Percentiles rank a stretch among this genome's conserved stretches.
Evolutionary conservation across 2,797 vertebrate species (phyloP).

Genomic region (Leptoclinus maculatus): DNA sequence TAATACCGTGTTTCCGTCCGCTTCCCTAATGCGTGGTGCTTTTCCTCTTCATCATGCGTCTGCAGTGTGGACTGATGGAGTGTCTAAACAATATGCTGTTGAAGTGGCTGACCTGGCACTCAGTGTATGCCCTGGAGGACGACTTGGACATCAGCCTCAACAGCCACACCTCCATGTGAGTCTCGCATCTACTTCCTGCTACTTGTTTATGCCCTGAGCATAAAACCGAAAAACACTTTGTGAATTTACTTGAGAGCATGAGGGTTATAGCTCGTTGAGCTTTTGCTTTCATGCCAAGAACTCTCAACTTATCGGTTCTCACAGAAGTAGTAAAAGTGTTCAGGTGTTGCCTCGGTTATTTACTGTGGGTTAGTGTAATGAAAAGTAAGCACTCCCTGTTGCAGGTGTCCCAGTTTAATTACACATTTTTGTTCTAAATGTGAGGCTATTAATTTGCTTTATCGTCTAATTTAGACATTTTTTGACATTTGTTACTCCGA

Average conservation of each 20-base stretch:
- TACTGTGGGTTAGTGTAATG: background rate
- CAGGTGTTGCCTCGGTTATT: slow-evolving; percentile 13
- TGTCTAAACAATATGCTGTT: slow-evolving; percentile 89
- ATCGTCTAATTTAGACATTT: background rate
- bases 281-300: slow-evolving; percentile 27
- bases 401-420: background rate
- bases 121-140: slow-evolving; percentile 77
- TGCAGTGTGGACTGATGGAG: slow-evolving; percentile 92
- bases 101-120: slow-evolving; percentile 92
- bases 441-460: background rate
- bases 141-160: slow-evolving; percentile 84
- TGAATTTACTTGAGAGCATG: slow-evolving; percentile 8
- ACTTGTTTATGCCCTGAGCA: slow-evolving; percentile 27
- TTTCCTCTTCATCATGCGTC: slow-evolving; percentile 1
- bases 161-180: slow-evolving; percentile 85
- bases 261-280: slow-evolving; percentile 17
- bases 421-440: slow-evolving; percentile 1
- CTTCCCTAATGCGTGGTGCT: background rate
- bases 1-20: background rate
- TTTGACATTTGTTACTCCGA: background rate
- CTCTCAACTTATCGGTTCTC: slow-evolving; percentile 10
- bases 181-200: slow-evolving; percentile 26
- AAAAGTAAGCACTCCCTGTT: slow-evolving; percentile 8
- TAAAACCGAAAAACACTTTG: slow-evolving; percentile 42
- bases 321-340: slow-evolving; percentile 22